A percentile compares a stretch with the other conserved stretches of the same genome.
These are phyloP conservation scores for Goniozus legneri DNA, from an alignment of 1,140 invertebrate genomes.

Conservation along the genomic window DNA sequence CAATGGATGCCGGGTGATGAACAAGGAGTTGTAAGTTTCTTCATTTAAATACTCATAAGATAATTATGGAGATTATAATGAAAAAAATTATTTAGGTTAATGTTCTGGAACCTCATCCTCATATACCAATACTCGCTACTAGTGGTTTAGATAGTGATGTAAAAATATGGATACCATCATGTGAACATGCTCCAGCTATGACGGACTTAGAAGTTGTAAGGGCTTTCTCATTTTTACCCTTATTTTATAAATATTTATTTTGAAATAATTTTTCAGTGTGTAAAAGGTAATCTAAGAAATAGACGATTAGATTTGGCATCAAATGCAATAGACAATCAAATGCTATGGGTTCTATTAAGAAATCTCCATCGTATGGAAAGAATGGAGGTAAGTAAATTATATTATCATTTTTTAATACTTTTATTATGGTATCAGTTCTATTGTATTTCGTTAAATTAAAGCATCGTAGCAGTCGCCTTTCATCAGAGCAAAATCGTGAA, in stretches of 20 bases:
- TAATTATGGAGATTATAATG: not conserved
- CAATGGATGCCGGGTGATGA: slow-evolving; percentile 84
- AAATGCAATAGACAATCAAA: slow-evolving; percentile 55
- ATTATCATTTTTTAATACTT: not conserved
- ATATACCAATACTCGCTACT: slow-evolving; percentile 82
- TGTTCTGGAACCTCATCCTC: slow-evolving; percentile 86
- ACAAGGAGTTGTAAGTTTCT: slow-evolving; percentile 76
- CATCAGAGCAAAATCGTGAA: slow-evolving; percentile 9
- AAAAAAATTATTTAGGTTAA: slow-evolving; percentile 68
- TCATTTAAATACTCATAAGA: slow-evolving; percentile 3
- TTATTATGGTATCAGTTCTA: not conserved
- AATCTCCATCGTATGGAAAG: slow-evolving; percentile 49
- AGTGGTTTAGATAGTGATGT: slow-evolving; percentile 88
- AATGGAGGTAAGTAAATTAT: slow-evolving; percentile 24
- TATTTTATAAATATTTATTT: slow-evolving; percentile 8
- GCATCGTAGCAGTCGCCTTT: slow-evolving; percentile 3
- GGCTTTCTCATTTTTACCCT: not conserved
- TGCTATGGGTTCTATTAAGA: slow-evolving; percentile 59
- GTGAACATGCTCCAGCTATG: slow-evolving; percentile 58
- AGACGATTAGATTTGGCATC: slow-evolving; percentile 52
- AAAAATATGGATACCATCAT: slow-evolving; percentile 88
- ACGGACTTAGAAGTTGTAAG: slow-evolving; percentile 55
- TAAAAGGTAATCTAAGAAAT: slow-evolving; percentile 50
- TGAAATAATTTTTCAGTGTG: slow-evolving; percentile 33
- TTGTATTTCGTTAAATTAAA: slow-evolving; percentile 1